Percentiles rank a stretch among this genome's conserved stretches.
phyloP scores from a whole-genome alignment of 2,113 vertebrate genomes.

The Suncus etruscus region DNA sequence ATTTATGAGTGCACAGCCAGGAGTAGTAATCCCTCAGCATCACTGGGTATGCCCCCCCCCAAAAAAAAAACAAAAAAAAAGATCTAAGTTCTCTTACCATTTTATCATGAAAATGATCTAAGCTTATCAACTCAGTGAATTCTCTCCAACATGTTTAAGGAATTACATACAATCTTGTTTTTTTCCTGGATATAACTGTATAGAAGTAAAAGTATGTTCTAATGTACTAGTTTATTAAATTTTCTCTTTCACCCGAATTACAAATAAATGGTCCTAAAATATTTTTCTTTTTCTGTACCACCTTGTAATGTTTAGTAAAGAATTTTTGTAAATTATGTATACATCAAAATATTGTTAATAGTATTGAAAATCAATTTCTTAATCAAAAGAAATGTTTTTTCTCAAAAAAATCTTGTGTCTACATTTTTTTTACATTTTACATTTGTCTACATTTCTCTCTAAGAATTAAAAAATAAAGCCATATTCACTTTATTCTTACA shows the following conservation, averaged over 20 bases:
- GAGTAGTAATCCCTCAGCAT: too few relatives aligned
- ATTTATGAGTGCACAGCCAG: too few relatives aligned
- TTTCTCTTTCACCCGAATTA: conserved; percentile 23
- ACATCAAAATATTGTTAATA: too few relatives aligned
- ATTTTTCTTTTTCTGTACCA: neutral
- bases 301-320: conserved; percentile 42
- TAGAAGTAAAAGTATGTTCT: neutral
- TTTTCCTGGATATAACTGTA: neutral
- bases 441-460: neutral
- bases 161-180: neutral
- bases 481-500: conserved; percentile 32
- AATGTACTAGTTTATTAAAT: conserved; percentile 43
- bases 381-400: neutral
- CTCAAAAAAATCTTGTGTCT: too few relatives aligned
- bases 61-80: conserved; percentile 19
- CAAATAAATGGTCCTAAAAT: conserved; percentile 42
- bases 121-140: neutral
- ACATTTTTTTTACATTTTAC: neutral
- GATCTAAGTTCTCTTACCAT: neutral
- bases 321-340: neutral
- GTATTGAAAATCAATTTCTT: too few relatives aligned
- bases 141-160: neutral
- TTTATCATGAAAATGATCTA: neutral
- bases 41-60: too few relatives aligned
- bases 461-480: conserved; percentile 48